These are phyloP conservation scores for Puntigrus tetrazona DNA, from an alignment of 2,113 vertebrate genomes.

Conservation along the genomic window DNA sequence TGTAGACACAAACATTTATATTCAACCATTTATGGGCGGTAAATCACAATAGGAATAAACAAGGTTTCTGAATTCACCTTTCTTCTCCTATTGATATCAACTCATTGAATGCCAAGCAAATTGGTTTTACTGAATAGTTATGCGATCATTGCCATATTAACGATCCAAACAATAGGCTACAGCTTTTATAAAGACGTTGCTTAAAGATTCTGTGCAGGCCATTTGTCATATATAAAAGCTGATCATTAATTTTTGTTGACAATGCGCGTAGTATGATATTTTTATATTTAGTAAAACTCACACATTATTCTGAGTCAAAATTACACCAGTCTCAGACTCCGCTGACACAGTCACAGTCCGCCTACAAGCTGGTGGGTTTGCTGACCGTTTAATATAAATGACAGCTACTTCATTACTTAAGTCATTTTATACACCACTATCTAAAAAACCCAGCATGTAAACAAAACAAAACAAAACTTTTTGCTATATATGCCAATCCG, in stretches of 20 bases:
- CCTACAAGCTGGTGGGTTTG: neutral
- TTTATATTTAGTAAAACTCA: neutral
- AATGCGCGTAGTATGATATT: slow-evolving; percentile 31
- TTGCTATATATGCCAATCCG: neutral
- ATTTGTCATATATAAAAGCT: neutral
- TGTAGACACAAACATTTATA: neutral
- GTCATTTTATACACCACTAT: neutral
- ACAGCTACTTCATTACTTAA: neutral
- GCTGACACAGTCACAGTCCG: neutral
- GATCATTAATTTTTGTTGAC: slow-evolving; percentile 46
- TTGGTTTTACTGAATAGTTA: neutral
- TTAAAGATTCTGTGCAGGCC: neutral
- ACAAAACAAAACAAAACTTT: neutral
- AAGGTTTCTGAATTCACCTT: neutral
- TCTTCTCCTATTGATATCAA: neutral
- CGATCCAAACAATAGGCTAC: neutral
- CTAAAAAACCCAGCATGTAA: neutral
- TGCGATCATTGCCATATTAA: neutral
- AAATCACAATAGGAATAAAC: neutral
- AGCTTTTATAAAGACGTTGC: neutral
- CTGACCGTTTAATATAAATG: neutral
- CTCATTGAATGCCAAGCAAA: neutral
- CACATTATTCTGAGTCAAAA: neutral
- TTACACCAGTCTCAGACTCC: too few species aligned
- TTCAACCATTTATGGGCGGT: neutral